These are phyloP conservation scores for Myiotriccus ornatus DNA, from an alignment of 2,797 vertebrate species.

Conservation along the genomic window DNA sequence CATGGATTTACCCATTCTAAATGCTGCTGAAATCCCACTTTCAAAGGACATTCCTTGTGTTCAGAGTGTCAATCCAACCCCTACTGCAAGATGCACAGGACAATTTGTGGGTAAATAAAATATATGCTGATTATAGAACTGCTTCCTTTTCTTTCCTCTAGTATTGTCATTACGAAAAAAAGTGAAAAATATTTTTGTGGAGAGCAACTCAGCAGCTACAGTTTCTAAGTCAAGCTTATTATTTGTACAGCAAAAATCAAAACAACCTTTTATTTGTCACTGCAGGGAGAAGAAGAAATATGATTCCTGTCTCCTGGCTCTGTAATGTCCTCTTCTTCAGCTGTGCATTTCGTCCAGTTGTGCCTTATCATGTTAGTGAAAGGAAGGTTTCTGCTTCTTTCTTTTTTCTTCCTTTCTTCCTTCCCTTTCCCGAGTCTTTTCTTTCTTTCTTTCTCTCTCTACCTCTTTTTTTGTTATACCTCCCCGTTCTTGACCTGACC, in stretches of 20 bases:
- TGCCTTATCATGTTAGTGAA: conserved; percentile 40
- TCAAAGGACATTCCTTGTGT: neutral
- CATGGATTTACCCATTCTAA: neutral
- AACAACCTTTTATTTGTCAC: conserved; percentile 73
- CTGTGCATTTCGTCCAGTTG: conserved; percentile 25
- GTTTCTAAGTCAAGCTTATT: conserved; percentile 70
- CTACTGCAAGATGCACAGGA: conserved; percentile 27
- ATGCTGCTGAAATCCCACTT: neutral
- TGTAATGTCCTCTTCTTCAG: conserved; percentile 55
- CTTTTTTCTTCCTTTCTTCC: neutral
- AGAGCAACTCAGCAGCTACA: conserved; percentile 10
- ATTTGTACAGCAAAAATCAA: conserved; percentile 72
- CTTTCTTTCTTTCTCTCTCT: conserved; percentile 17
- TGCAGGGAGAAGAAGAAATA: conserved; percentile 71
- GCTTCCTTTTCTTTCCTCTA: neutral
- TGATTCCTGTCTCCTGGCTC: conserved; percentile 55
- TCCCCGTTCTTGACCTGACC: conserved; percentile 61
- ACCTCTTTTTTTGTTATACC: neutral
- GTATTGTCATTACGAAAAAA: conserved; percentile 16
- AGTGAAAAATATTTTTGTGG: conserved; percentile 44
- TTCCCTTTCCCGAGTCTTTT: neutral
- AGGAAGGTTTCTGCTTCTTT: conserved; percentile 20
- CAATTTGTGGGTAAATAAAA: conserved; percentile 13
- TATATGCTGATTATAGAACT: neutral
- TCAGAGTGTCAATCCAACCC: neutral